Base-by-base conservation (phyloP, 2,113 vertebrate species). In the Otis tarda region DNA sequence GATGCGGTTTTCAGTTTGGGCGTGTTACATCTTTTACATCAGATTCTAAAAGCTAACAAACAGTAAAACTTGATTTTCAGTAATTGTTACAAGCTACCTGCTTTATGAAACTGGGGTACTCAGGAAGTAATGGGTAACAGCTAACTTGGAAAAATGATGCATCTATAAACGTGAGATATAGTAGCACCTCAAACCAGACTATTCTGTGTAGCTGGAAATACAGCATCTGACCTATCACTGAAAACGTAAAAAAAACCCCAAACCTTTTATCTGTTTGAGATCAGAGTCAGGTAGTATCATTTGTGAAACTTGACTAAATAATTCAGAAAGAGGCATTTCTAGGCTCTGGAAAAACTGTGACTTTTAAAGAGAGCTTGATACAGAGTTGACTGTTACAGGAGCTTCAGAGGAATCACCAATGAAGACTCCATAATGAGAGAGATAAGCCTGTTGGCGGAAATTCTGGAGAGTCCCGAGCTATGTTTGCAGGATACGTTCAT, bases 331-430 rank as follows among this genome's bases (percentile, higher is more conserved):
- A 10, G 7, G 33, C 61, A 37, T 73, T 67, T 60, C 30, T 57
- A 65, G n/a, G 25, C 27, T 67, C 25, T 71, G 15, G 47, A 18
- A 67, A 77, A 94, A 14, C 1, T 21, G 10, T 15, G 59, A 25
- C 6, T 50, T 74, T 83, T 61, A 17, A 25, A 57, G 65, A 59
- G 55, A 78, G 27, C 30, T 60, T 90, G 65, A 73, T 39, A 25
- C 1, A 9, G 73, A 82, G 71, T 35, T 59, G 57, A 0, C 63
- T 41, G 1, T 49, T 87, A 19, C 97, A 99, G 99, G 95, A 47
- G 97, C 70, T 99, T 99, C 81, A 87, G 83, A 18, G 98, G 99
- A 31, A 95, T 98, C 90, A 98, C 98, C 55, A 99, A 99, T 6
- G 99, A 99, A 76, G 96, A 98, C 35, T 98, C 98, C 6, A 98